Evolutionary conservation across 1,140 invertebrate genomes (phyloP), one percentile per base, ranked within the genome.

Genomic region (Acromyrmex heyeri): DNA sequence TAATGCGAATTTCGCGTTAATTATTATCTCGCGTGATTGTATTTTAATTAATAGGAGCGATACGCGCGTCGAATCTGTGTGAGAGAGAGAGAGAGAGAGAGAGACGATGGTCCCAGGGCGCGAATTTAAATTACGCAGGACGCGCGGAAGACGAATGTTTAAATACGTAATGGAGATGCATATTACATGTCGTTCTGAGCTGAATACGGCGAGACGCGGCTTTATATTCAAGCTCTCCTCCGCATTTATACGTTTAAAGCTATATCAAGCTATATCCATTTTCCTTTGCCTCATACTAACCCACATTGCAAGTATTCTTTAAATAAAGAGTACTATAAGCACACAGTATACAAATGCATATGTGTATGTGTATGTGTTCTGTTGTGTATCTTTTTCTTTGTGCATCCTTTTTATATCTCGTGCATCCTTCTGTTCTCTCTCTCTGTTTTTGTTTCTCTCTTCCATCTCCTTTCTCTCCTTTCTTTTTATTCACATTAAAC

Each of bases 241-340:
- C 48, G 44, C 61, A 69, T 53, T 61, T 48, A 21, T 61, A 82
- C n/a, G 48, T 82, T 53, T 48, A 48, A 72, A 69, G 55, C 55
- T 50, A 59, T 30, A 59, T 72, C 34, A 10, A 44, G 62, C 27
- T 30, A 48, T 30, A 59, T 72, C 34, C 24, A n/a, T 82, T 48
- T 50, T 16, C 48, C 55, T 24, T 8, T 27, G 10, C 16, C 30
- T 14, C 18, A 34, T 48, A 27, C 64, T 81, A 59, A 72, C 34
- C 65, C 67, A 61, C 6, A 82, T 82, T 61, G 38, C 6, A 50
- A 73, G 38, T 73, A 73, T 73, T 82, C 79, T 82, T 59, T 73
- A 61, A 82, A 82, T 82, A 61, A 82, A 82, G 7, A 72, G 72
- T 73, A 72, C 18, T 72, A 72, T 24, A 16, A 30, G 7, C 48